Conservation (phyloP, 2,888 invertebrate species). For the Microplitis manilae region DNA sequence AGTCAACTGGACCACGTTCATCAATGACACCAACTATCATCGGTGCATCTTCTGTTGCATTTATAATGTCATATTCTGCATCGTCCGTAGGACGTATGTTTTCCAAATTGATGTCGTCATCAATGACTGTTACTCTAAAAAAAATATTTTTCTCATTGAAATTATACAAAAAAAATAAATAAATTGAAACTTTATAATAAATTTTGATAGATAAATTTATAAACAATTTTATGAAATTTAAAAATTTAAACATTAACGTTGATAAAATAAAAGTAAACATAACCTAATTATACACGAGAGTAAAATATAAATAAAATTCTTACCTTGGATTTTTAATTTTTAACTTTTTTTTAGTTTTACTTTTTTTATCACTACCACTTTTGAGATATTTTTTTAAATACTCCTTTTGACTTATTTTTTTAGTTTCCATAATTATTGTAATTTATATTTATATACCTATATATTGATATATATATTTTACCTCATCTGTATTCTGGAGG, state of each 20-base stretch:
- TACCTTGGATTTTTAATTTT: constrained; percentile 64
- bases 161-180: not conserved
- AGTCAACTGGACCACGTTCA: constrained; percentile 73
- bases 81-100: constrained; percentile 77
- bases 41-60: constrained; percentile 89
- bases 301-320: constrained; percentile 48
- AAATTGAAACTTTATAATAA: too few species aligned
- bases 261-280: constrained; percentile 50
- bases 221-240: constrained; percentile 33
- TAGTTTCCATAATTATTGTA: constrained; percentile 56
- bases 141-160: constrained; percentile 51
- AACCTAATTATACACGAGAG: constrained; percentile 64
- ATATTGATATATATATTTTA: too few species aligned
- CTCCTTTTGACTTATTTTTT: constrained; percentile 80
- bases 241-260: constrained; percentile 48
- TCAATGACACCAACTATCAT: constrained; percentile 91
- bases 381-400: constrained; percentile 86
- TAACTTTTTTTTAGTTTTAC: constrained; percentile 78
- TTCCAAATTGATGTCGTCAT: constrained; percentile 84
- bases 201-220: too few species aligned
- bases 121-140: constrained; percentile 86
- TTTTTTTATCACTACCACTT: constrained; percentile 76
- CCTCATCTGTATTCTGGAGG: too few species aligned
- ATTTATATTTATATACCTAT: not conserved
- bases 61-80: constrained; percentile 79